Conservation (phyloP, 2,888 invertebrate species). For the Leucophora obtusa region DNA sequence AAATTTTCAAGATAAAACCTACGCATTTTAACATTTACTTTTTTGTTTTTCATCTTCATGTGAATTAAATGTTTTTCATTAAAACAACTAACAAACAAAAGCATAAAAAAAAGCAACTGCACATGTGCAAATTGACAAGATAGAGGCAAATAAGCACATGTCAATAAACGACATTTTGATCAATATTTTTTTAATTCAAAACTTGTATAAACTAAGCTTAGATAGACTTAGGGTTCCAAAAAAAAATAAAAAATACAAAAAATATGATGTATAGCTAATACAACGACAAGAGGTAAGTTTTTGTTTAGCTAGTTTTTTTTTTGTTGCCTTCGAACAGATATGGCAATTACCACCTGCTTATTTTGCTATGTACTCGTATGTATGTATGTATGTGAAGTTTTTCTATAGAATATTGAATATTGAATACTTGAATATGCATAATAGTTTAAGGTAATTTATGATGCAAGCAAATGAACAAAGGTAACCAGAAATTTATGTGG, state of each 20-base stretch:
- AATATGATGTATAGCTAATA: conserved; percentile 60
- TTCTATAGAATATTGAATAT: conserved; percentile 56
- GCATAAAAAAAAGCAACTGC: conserved; percentile 44
- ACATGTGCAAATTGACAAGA: conserved; percentile 64
- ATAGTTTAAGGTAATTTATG: conserved; percentile 61
- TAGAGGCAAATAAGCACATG: conserved; percentile 60
- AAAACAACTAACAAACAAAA: neutral
- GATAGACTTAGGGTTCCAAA: conserved; percentile 35
- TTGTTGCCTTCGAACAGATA: conserved; percentile 42
- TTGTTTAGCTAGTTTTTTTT: conserved; percentile 17
- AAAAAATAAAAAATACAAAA: conserved; percentile 19
- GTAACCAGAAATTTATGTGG: conserved; percentile 46
- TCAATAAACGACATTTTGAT: conserved; percentile 62
- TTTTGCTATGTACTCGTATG: conserved; percentile 41
- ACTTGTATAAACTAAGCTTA: conserved; percentile 36
- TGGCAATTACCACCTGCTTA: conserved; percentile 66
- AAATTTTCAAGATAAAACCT: conserved; percentile 53
- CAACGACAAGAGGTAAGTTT: conserved; percentile 47
- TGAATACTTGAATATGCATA: conserved; percentile 54
- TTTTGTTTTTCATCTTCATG: conserved; percentile 56
- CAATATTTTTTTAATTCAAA: conserved; percentile 56
- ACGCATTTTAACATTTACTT: conserved; percentile 41
- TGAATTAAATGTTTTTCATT: conserved; percentile 47
- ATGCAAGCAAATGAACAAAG: conserved; percentile 54
- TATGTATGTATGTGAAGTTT: conserved; percentile 24